Percentiles rank a stretch among this genome's conserved stretches.
These are phyloP conservation scores for Dreissena polymorpha DNA, from an alignment of 1,140 invertebrate genomes.

Conservation along the genomic window DNA sequence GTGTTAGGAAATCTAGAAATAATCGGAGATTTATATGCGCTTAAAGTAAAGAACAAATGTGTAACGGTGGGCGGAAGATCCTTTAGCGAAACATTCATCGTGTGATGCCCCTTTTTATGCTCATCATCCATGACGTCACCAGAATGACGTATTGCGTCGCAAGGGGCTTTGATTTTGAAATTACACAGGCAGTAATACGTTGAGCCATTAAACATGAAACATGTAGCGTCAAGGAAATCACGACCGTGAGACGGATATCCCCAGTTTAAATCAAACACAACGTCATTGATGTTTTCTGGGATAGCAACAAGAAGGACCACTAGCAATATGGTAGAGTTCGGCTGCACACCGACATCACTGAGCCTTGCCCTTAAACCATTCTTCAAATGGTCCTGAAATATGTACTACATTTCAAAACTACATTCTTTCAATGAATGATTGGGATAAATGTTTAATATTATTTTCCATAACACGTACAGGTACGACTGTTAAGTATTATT, in stretches of 20 bases:
- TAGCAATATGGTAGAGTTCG: conserved; percentile 61
- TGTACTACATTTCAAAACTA: too few relatives aligned
- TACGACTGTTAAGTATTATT: too few relatives aligned
- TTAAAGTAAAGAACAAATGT: conserved; percentile 66
- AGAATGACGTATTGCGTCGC: conserved; percentile 54
- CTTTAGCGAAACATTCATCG: conserved; percentile 62
- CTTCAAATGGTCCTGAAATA: conserved; percentile 48
- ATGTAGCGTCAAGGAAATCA: conserved; percentile 67
- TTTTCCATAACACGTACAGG: too few relatives aligned
- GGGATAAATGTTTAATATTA: too few relatives aligned
- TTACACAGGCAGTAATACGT: conserved; percentile 14
- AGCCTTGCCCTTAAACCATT: conserved; percentile 41
- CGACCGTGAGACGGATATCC: conserved; percentile 58
- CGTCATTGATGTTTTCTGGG: conserved; percentile 63
- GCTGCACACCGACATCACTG: conserved; percentile 56
- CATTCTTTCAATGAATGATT: too few relatives aligned
- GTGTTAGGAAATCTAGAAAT: conserved; percentile 63
- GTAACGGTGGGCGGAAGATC: conserved; percentile 56
- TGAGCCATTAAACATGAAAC: conserved; percentile 57
- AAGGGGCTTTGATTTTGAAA: conserved; percentile 1
- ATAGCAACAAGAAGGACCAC: conserved; percentile 61
- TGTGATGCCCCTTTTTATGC: conserved; percentile 60
- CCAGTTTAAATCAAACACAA: conserved; percentile 68
- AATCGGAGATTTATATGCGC: conserved; percentile 61
- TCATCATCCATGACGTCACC: conserved; percentile 64